Evolutionary conservation across 2,113 vertebrate species (phyloP), one percentile per base, ranked within the genome.

Genomic region (Thermophis baileyi): DNA sequence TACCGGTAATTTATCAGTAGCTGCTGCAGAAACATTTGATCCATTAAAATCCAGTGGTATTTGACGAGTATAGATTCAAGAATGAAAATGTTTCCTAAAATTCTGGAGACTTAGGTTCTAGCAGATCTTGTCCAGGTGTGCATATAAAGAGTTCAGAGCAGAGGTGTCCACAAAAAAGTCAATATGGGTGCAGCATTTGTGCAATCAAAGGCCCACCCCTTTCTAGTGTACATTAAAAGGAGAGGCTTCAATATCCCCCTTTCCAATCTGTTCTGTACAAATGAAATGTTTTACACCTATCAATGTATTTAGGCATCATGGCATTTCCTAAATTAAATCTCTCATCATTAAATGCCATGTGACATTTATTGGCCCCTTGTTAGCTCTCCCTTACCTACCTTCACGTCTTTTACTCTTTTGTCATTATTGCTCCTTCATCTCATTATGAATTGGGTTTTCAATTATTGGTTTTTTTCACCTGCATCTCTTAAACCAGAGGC

Each of bases 291-390:
- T 53, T 89, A 18, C 60, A 46, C 2, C 44, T 20, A 87, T 69
- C 27, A 44, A 40, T 44, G n/a, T 7, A 69, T 54, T 35, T n/a
- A 53, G 88, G 27, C 69, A 20, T 51, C 60, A 53, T 49, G 18
- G 51, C 3, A 35, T 57, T 87, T 47, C 85, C 85, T 25, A 27
- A 69, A 89, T 74, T 27, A 24, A 89, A 22, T 88, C 20, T 47
- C 94, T 91, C 30, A 49, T 91, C 93, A 91, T 81, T 94, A 85
- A 88, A 57, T 90, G 40, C 54, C 88, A 91, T 53, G 93, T 93
- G 54, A 20, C n/a, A 0, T 35, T 92, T 90, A 87, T 3, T 46
- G 90, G 3, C 47, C 27, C 60, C 93, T 92, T 55, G 91, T 55
- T 91, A 93, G 69, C 46, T 94, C 20, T 0, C 0, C 8, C 3